Percentiles rank a stretch among this genome's conserved stretches.
Conservation (phyloP, 2,888 invertebrate genomes). For the Blomia tropicalis region DNA sequence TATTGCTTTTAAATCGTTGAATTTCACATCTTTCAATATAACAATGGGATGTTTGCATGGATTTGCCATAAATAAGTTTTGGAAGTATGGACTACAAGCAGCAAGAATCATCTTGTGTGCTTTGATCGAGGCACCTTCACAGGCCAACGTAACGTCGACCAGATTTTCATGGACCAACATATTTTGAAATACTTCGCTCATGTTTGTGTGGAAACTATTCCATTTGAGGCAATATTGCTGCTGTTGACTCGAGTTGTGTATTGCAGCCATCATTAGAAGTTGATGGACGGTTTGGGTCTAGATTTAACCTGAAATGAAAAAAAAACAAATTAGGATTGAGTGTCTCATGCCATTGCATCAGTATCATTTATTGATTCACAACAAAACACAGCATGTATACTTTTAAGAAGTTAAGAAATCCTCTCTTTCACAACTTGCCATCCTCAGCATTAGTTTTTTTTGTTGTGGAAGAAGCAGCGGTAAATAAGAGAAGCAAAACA, state of each 20-base stretch:
- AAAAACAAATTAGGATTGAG: neutral
- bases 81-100: slow-evolving; percentile 84
- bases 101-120: slow-evolving; percentile 84
- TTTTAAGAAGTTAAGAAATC: too few relatives aligned
- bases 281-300: too few relatives aligned
- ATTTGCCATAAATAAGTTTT: slow-evolving; percentile 71
- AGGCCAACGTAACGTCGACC: slow-evolving; percentile 77
- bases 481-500: neutral
- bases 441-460: too few relatives aligned
- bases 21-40: slow-evolving; percentile 61
- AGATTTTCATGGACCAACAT: slow-evolving; percentile 71
- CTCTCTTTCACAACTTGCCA: too few relatives aligned
- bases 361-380: too few relatives aligned
- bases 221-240: slow-evolving; percentile 81
- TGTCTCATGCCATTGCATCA: neutral
- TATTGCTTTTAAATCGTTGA: slow-evolving; percentile 70
- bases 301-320: neutral
- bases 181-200: slow-evolving; percentile 75
- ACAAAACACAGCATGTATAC: too few relatives aligned
- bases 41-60: slow-evolving; percentile 85
- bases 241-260: neutral
- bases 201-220: slow-evolving; percentile 80
- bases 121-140: slow-evolving; percentile 74
- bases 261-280: neutral
- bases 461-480: too few relatives aligned